Conservation (phyloP, 2,797 vertebrate genomes). For the Mergus octosetaceus region DNA sequence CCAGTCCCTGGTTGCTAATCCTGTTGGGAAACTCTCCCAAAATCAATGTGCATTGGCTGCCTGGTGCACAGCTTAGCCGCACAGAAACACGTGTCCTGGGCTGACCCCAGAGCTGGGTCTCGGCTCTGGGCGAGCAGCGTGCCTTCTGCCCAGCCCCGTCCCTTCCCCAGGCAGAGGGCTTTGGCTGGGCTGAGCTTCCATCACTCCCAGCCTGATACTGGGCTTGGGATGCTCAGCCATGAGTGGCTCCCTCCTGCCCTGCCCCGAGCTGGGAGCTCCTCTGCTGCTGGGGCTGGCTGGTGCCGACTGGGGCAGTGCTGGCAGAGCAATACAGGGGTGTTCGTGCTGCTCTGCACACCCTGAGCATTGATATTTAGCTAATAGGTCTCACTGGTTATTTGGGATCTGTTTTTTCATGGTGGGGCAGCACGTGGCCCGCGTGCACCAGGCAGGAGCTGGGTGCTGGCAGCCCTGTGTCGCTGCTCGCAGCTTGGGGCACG, state of each 20-base stretch:
- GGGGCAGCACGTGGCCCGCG: not conserved
- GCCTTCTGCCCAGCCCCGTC: not conserved
- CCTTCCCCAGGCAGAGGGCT: not conserved
- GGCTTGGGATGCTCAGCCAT: not conserved
- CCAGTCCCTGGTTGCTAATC: conserved; percentile 21
- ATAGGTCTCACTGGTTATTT: not conserved
- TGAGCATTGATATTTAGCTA: not conserved
- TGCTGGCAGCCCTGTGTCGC: not conserved
- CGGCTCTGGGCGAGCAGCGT: accelerated
- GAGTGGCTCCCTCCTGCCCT: not conserved
- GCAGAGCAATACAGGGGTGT: not conserved
- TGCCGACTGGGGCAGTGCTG: too few species aligned
- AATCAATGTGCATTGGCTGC: not conserved
- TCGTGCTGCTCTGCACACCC: not conserved
- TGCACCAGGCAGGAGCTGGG: not conserved
- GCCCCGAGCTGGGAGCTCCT: not conserved
- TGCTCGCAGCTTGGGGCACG: not conserved
- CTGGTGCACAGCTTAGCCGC: not conserved
- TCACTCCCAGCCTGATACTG: accelerated
- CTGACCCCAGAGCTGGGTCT: conserved; percentile 11
- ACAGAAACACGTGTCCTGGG: not conserved
- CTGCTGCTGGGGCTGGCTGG: too few species aligned
- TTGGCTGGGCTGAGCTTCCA: not conserved
- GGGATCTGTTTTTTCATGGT: not conserved
- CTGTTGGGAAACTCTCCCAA: conserved; percentile 34